A percentile compares a stretch with the other conserved stretches of the same genome.
Conservation (phyloP, 2,888 invertebrate genomes). For the Junonia oenone region DNA sequence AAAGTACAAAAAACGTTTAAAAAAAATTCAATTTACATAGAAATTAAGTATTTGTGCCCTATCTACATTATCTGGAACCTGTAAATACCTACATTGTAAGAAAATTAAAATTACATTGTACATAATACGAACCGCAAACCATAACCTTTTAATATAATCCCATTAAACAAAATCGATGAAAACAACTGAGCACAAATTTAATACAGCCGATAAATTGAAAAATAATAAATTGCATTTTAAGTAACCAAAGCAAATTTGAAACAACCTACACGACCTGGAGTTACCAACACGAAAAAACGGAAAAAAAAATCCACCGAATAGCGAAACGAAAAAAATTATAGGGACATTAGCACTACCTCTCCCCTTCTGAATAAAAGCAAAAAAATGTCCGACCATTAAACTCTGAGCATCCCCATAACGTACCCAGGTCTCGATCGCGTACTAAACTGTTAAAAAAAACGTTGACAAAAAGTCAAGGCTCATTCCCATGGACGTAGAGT, state of each 20-base stretch:
- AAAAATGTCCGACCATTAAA: slow-evolving; percentile 44
- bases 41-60: too few species aligned
- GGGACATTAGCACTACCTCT: slow-evolving; percentile 28
- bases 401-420: slow-evolving; percentile 50
- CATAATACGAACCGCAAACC: too few species aligned
- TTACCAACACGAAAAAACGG: slow-evolving; percentile 3
- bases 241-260: not conserved
- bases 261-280: not conserved
- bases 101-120: too few species aligned
- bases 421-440: slow-evolving; percentile 67
- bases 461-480: slow-evolving; percentile 19
- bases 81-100: too few species aligned
- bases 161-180: not conserved
- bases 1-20: too few species aligned
- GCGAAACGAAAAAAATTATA: slow-evolving; percentile 16
- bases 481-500: slow-evolving; percentile 69
- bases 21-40: too few species aligned
- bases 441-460: slow-evolving; percentile 65
- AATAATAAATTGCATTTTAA: not conserved
- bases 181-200: not conserved
- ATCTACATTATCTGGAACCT: too few species aligned
- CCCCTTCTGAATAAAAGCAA: slow-evolving; percentile 40
- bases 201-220: not conserved
- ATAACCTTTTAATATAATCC: not conserved
- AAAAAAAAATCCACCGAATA: slow-evolving; percentile 7